These are phyloP conservation scores for Epistrophella euchroma DNA, from an alignment of 2,888 invertebrate species.

Conservation along the genomic window DNA sequence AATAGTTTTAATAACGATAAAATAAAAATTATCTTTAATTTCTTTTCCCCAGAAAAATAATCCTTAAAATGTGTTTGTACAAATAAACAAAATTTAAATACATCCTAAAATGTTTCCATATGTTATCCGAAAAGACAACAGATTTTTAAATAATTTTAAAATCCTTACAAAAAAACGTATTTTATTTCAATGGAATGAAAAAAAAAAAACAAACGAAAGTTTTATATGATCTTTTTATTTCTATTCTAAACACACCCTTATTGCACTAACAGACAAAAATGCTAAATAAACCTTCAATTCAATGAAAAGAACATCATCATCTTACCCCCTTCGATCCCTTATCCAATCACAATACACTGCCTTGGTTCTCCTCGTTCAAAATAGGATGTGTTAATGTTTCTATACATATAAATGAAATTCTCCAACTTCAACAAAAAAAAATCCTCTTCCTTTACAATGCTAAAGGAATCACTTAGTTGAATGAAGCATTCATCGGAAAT, in stretches of 20 bases:
- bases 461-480: conserved; percentile 39
- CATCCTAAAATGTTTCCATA: no score
- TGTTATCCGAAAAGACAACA: no score
- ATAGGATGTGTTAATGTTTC: neutral
- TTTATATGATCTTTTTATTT: neutral
- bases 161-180: neutral
- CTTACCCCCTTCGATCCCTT: neutral
- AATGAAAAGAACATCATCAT: conserved; percentile 23
- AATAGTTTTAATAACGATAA: no score
- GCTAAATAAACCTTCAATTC: neutral
- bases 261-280: neutral
- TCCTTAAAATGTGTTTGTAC: no score
- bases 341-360: neutral
- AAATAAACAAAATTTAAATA: no score
- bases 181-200: no score
- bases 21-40: no score
- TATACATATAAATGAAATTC: neutral
- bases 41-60: no score
- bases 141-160: neutral
- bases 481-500: conserved; percentile 64
- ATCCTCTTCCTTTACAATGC: neutral
- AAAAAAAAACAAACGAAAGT: neutral
- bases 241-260: neutral
- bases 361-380: neutral
- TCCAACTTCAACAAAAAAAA: neutral